Conservation (phyloP, 1,140 invertebrate genomes). For the Drosophila repletoides region DNA sequence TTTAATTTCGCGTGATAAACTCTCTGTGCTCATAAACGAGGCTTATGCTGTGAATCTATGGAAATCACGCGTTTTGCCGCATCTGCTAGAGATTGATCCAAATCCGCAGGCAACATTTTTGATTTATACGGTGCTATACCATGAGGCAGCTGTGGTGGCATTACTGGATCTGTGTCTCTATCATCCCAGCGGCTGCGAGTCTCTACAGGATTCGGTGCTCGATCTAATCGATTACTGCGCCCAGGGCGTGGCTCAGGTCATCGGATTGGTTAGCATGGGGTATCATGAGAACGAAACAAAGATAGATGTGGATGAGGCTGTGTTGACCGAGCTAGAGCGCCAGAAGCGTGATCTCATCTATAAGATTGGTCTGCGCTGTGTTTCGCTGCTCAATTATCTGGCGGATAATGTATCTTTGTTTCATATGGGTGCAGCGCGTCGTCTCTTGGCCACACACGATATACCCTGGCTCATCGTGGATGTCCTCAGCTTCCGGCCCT, state of each 20-base stretch:
- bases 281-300: constrained; percentile 74
- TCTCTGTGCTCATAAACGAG: constrained; percentile 88
- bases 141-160: constrained; percentile 87
- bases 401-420: constrained; percentile 84
- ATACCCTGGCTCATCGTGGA: constrained; percentile 88
- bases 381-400: constrained; percentile 87
- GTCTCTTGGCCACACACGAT: constrained; percentile 87
- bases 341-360: constrained; percentile 87
- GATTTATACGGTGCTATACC: constrained; percentile 88
- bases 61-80: constrained; percentile 89
- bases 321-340: constrained; percentile 85
- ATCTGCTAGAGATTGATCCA: constrained; percentile 86
- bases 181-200: constrained; percentile 88
- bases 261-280: constrained; percentile 82
- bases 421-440: constrained; percentile 85
- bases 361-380: constrained; percentile 88
- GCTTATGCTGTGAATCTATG: constrained; percentile 90
- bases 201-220: constrained; percentile 86
- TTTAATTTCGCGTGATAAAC: constrained; percentile 83
- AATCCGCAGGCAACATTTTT: constrained; percentile 88
- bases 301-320: constrained; percentile 82
- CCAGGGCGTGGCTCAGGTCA: constrained; percentile 84
- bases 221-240: constrained; percentile 90
- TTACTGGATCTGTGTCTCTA: constrained; percentile 89
- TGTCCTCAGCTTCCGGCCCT: constrained; percentile 87